Conservation (phyloP, 2,797 vertebrate genomes). For the Macropus fuliginosus region DNA sequence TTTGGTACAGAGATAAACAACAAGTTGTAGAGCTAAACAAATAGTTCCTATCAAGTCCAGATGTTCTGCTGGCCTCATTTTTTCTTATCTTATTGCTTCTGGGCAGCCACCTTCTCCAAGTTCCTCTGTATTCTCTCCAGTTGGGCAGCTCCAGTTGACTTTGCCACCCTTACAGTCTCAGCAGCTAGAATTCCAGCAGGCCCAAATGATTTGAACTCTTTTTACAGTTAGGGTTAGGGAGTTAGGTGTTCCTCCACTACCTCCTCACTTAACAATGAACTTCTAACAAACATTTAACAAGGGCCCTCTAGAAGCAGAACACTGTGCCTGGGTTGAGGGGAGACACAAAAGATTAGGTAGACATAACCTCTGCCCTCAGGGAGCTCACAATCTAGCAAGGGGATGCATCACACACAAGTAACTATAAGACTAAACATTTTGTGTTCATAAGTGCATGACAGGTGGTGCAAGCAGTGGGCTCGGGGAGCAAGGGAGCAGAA, state of each 20-base stretch:
- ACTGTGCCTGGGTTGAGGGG: background rate
- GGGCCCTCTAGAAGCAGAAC: background rate
- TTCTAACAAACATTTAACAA: background rate
- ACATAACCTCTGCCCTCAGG: background rate
- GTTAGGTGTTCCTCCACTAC: background rate
- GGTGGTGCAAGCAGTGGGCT: background rate
- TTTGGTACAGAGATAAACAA: background rate
- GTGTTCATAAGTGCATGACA: background rate
- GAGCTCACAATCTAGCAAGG: background rate
- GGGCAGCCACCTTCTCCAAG: background rate
- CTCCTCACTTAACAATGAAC: background rate
- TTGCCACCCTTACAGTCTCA: background rate
- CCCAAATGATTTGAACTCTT: background rate
- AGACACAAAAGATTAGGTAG: background rate
- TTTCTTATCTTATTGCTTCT: background rate
- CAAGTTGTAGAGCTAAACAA: background rate
- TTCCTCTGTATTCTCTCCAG: background rate
- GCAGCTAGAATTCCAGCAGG: background rate
- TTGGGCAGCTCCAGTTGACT: background rate
- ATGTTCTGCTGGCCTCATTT: background rate
- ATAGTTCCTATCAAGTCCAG: background rate
- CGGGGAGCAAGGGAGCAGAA: background rate
- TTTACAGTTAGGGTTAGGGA: background rate
- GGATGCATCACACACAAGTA: background rate
- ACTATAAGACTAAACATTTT: background rate